phyloP scores from a whole-genome alignment of 2,888 invertebrate species.

The Caenorhabditis sinica region DNA sequence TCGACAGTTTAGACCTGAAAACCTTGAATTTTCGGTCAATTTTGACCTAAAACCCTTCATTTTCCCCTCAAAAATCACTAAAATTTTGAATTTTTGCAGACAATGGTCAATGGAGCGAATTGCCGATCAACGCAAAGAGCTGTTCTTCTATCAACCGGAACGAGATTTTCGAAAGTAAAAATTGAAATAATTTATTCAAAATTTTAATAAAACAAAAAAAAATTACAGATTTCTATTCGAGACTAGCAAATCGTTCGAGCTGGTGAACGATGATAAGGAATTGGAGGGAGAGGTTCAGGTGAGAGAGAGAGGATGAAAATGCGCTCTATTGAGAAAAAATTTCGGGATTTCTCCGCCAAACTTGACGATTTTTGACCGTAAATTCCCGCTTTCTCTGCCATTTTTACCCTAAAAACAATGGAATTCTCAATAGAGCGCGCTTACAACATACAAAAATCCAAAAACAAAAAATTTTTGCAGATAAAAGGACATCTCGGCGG shows the following conservation, averaged over 20 bases:
- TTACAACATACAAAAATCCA: background rate
- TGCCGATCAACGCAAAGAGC: constrained; percentile 8
- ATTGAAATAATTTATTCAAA: constrained; percentile 13
- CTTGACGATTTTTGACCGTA: too few relatives aligned
- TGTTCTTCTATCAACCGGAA: constrained; percentile 58
- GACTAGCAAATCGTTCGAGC: constrained; percentile 50
- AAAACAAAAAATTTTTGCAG: constrained; percentile 25
- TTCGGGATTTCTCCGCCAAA: too few relatives aligned
- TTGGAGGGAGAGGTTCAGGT: constrained; percentile 64
- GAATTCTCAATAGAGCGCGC: background rate
- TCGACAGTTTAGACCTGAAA: too few relatives aligned
- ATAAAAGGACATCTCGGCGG: constrained; percentile 56
- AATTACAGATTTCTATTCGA: constrained; percentile 58
- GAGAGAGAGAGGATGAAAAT: background rate
- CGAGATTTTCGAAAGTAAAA: constrained; percentile 51
- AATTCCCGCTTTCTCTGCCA: too few relatives aligned
- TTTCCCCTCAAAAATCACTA: background rate
- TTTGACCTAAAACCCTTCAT: background rate
- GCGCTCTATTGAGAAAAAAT: background rate
- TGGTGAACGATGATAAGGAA: constrained; percentile 56
- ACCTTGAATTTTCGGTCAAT: background rate
- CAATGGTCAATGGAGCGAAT: constrained; percentile 40
- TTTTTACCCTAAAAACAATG: too few relatives aligned
- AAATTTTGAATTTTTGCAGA: constrained; percentile 27
- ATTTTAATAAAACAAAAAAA: background rate